phyloP scores from a whole-genome alignment of 2,797 vertebrate species.

The Chloroceryle inda region DNA sequence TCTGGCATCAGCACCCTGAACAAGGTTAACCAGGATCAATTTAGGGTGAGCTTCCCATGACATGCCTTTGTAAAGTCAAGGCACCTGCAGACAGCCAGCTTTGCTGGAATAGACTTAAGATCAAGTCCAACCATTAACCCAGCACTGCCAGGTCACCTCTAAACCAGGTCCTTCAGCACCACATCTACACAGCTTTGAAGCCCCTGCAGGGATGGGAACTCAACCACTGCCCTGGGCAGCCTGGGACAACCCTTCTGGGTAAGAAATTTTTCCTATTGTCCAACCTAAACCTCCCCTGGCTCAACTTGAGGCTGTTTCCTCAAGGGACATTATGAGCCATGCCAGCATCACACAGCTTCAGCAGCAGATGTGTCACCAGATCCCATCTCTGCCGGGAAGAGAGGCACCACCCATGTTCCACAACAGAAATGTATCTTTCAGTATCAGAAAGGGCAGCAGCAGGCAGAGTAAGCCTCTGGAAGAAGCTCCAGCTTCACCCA shows the following conservation, averaged over 20 bases:
- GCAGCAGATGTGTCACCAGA: background rate
- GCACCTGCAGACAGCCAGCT: background rate
- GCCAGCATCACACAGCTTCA: background rate
- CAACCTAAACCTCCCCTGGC: background rate
- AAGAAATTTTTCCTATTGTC: background rate
- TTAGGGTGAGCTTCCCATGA: background rate
- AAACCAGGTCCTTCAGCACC: background rate
- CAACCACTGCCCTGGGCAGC: background rate
- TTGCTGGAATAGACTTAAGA: background rate
- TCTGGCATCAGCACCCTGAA: background rate
- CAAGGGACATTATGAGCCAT: fast-evolving
- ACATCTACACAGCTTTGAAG: background rate
- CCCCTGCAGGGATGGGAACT: background rate
- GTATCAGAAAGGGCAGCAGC: background rate
- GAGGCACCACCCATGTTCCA: background rate
- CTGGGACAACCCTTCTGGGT: background rate
- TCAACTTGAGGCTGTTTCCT: background rate
- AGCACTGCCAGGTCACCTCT: background rate
- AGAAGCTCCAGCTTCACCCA: background rate
- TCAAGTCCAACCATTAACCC: background rate
- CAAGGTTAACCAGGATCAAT: slow-evolving; percentile 36
- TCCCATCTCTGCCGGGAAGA: background rate
- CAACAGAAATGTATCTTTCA: background rate
- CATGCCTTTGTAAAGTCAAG: background rate
- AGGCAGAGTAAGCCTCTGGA: background rate